Conservation (phyloP, 2,113 vertebrate species). For the Microcebus lehilahytsara region DNA sequence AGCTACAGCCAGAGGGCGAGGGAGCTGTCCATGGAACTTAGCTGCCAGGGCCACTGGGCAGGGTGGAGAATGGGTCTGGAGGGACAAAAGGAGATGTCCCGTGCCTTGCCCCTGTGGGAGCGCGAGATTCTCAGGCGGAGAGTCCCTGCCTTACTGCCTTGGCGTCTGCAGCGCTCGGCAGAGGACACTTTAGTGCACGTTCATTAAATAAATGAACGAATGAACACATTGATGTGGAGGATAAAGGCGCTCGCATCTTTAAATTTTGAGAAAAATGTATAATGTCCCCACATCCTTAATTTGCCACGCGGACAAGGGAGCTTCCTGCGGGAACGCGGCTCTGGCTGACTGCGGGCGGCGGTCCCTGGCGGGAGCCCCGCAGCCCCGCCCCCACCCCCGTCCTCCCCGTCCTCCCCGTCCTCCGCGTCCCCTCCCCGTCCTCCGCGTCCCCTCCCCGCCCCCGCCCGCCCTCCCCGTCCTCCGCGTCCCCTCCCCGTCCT, state of each 20-base stretch:
- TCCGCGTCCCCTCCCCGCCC: too few species aligned
- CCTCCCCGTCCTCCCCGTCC: too few species aligned
- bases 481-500: too few species aligned
- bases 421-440: too few species aligned
- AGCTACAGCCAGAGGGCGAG: neutral
- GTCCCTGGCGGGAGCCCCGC: too few species aligned
- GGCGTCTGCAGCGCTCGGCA: neutral
- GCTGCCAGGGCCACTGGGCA: neutral
- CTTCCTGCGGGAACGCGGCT: too few species aligned
- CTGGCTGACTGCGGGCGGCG: too few species aligned
- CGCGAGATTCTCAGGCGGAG: neutral
- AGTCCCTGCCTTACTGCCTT: neutral
- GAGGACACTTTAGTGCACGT: neutral
- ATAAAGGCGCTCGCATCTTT: neutral
- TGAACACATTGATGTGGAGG: neutral
- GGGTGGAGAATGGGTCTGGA: neutral
- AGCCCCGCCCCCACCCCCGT: too few species aligned
- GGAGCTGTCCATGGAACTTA: neutral
- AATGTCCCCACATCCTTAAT: neutral
- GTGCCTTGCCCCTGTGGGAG: accelerated
- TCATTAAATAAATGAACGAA: neutral
- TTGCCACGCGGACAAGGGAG: too few species aligned
- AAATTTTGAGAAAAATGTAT: neutral
- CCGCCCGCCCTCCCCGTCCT: too few species aligned
- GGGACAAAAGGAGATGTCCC: accelerated